phyloP scores from a whole-genome alignment of 2,888 invertebrate species.

The Lepidochrysops patricia region DNA sequence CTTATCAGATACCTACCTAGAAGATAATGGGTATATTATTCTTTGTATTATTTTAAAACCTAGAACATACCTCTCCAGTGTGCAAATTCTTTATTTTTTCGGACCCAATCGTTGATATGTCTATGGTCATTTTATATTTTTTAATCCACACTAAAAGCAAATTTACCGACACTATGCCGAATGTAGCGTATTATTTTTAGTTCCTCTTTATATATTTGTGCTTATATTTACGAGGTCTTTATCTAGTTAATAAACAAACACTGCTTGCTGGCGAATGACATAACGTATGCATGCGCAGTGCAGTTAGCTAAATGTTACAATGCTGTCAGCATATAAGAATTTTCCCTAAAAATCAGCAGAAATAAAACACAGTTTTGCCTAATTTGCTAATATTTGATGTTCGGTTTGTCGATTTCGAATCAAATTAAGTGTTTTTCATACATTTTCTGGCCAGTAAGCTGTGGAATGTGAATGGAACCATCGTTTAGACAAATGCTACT shows the following conservation, averaged over 20 bases:
- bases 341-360: not conserved
- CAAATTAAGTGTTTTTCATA: no score
- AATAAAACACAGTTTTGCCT: not conserved
- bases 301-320: not conserved
- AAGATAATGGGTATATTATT: no score
- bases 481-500: no score
- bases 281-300: not conserved
- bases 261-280: not conserved
- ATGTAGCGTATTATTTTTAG: not conserved
- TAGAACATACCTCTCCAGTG: slow-evolving; percentile 47
- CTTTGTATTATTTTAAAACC: not conserved
- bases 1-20: not conserved
- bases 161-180: not conserved
- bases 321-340: not conserved
- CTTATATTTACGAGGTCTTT: not conserved
- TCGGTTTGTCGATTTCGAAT: no score
- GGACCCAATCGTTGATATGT: slow-evolving; percentile 37
- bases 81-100: slow-evolving; percentile 55
- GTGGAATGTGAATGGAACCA: no score
- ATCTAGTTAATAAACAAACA: not conserved
- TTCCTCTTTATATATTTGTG: not conserved
- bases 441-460: no score
- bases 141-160: not conserved
- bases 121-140: slow-evolving; percentile 27
- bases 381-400: no score